Evolutionary conservation across 2,888 invertebrate species (phyloP).

Genomic region (Empis stercorea): DNA sequence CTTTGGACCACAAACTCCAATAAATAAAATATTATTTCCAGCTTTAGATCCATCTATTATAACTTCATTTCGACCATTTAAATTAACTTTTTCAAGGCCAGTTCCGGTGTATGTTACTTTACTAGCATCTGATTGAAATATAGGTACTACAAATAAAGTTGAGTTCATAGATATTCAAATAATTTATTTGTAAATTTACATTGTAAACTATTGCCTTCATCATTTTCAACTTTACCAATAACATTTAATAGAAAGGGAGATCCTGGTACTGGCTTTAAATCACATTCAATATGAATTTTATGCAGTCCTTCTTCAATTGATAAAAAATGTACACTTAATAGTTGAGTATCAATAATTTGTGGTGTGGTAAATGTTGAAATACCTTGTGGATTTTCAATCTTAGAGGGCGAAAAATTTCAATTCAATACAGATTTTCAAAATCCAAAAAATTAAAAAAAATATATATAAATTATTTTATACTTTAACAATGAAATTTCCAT

Average conservation of each 20-base stretch:
- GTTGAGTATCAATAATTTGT: constrained; percentile 27
- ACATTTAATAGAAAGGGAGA: constrained; percentile 31
- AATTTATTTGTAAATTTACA: constrained; percentile 8
- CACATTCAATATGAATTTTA: constrained; percentile 30
- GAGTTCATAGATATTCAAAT: too few species aligned
- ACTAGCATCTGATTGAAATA: constrained; percentile 26
- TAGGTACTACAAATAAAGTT: constrained; percentile 19
- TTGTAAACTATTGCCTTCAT: constrained; percentile 11
- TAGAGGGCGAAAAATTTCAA: background rate
- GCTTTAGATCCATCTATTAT: constrained; percentile 29
- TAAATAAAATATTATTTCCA: constrained; percentile 87
- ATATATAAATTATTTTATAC: constrained; percentile 12
- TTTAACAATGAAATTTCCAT: constrained; percentile 32
- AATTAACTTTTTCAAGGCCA: constrained; percentile 24
- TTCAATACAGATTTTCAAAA: too few species aligned
- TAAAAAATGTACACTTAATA: constrained; percentile 22
- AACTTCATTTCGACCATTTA: constrained; percentile 30
- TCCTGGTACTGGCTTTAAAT: constrained; percentile 26
- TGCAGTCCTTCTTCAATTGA: constrained; percentile 26
- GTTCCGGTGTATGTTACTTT: constrained; percentile 26
- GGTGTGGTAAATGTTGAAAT: constrained; percentile 16
- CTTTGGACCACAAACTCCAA: constrained; percentile 90
- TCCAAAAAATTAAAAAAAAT: background rate
- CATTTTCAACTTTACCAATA: constrained; percentile 20
- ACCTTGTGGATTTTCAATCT: constrained; percentile 28